Evolutionary conservation across 2,888 invertebrate species (phyloP), one percentile per base, ranked within the genome.

Genomic region (Philopedon plagiatum): DNA sequence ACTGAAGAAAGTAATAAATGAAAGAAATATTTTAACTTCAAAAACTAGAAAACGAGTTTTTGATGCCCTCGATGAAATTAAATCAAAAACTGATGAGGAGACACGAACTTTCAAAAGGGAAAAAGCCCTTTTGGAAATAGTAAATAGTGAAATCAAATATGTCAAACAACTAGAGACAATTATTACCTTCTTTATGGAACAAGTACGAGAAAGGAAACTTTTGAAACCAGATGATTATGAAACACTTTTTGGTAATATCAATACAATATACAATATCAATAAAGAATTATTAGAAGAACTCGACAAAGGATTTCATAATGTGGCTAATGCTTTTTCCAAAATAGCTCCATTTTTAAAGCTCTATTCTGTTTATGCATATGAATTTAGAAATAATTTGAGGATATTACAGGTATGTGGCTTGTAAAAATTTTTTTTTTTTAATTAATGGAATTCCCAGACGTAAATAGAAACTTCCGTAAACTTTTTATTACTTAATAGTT

Each of bases 331-430:
- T 0, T 93, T 94, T 82, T 86, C 89, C 0, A 90, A 90, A 80
- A 87, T 94, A 73, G 93, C 92, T 0, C 94, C 94, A 2, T 94
- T 91, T 81, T 90, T 94, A 62, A 94, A 94, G 83, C 83, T 93
- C 15, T 94, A 94, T 81, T 92, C 93, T 0, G 90, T 91, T 0
- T 94, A 94, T 82, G 93, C 93, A 0, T 92, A 91, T 73, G 92
- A 91, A 78, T 93, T 92, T 81, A 91, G 90, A 75, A 88, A 89
- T 71, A 89, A 90, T 0, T 82, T 92, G 57, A 84, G 87, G 39
- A 83, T 90, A 39, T 81, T 93, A 29, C 90, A 91, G 86, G 91
- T 91, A 71, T 11, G 44, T 56, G n/a, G n/a, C n/a, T n/a, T n/a
- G n/a, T n/a, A n/a, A n/a, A n/a, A n/a, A n/a, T n/a, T n/a, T n/a